A percentile compares a stretch with the other conserved stretches of the same genome.
phyloP scores from a whole-genome alignment of 2,113 vertebrate genomes.

The Protobothrops mucrosquamatus region DNA sequence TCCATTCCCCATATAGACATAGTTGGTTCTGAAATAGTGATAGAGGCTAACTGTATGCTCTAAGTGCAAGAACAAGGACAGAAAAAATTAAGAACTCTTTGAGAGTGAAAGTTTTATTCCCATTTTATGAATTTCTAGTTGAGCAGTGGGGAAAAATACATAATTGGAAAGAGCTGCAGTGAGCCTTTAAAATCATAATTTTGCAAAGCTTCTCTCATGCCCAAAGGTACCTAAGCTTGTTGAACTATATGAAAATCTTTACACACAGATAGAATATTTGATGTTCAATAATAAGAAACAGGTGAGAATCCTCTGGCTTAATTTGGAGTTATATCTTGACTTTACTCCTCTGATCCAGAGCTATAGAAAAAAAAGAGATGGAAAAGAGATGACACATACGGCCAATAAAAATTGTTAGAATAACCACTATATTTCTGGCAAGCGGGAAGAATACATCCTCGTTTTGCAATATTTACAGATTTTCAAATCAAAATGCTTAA shows the following conservation, averaged over 20 bases:
- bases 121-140: background rate
- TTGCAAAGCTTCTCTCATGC: background rate
- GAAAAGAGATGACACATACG: background rate
- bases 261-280: background rate
- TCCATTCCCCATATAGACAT: background rate
- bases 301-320: slow-evolving; percentile 47
- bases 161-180: background rate
- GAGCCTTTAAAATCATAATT: slow-evolving; percentile 2
- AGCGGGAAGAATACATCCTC: slow-evolving; percentile 46
- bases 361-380: slow-evolving; percentile 15
- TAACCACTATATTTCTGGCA: slow-evolving; percentile 34
- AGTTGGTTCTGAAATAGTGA: background rate
- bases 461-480: slow-evolving; percentile 51
- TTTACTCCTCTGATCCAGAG: slow-evolving; percentile 50
- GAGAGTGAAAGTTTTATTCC: background rate
- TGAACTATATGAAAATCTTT: slow-evolving; percentile 8
- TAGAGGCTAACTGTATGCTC: background rate
- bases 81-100: background rate
- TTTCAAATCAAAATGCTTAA: slow-evolving; percentile 57
- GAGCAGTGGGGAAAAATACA: background rate
- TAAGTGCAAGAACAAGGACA: background rate
- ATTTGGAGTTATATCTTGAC: slow-evolving; percentile 40
- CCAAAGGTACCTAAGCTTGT: background rate
- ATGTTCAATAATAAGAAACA: slow-evolving; percentile 28
- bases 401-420: slow-evolving; percentile 7